A percentile compares a stretch with the other conserved stretches of the same genome.
phyloP scores from a whole-genome alignment of 2,113 vertebrate genomes.

The Sakesphorus luctuosus region DNA sequence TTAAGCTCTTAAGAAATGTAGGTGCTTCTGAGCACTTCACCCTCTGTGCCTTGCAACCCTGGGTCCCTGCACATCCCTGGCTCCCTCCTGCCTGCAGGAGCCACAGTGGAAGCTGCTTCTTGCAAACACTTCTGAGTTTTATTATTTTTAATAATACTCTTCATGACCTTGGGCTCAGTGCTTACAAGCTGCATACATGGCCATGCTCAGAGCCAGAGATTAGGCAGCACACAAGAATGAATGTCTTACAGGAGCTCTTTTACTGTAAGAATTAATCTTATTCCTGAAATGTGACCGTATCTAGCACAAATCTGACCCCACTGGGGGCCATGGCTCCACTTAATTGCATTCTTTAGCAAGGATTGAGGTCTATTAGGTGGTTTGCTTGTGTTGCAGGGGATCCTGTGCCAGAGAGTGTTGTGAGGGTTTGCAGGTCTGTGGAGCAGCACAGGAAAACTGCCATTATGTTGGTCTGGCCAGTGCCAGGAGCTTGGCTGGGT shows the following conservation, averaged over 20 bases:
- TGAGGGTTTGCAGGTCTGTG: not conserved
- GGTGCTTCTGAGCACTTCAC: not conserved
- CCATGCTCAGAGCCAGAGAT: not conserved
- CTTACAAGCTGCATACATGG: not conserved
- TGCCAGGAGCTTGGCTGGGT: conserved; percentile 25
- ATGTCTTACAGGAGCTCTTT: conserved; percentile 35
- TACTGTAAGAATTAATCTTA: conserved; percentile 58
- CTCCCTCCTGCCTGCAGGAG: not conserved
- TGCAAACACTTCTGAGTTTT: not conserved
- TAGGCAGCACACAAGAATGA: not conserved
- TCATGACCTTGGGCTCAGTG: not conserved
- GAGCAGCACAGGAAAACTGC: not conserved
- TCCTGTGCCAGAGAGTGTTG: not conserved
- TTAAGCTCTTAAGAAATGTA: conserved; percentile 56
- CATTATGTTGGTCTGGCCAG: not conserved
- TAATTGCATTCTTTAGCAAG: conserved; percentile 49
- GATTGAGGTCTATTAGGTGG: conserved; percentile 41
- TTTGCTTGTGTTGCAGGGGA: not conserved
- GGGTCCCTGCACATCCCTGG: not conserved
- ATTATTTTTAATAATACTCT: not conserved
- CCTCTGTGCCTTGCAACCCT: not conserved
- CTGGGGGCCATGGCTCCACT: not conserved
- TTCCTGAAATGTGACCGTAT: conserved; percentile 50
- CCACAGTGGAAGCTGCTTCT: not conserved
- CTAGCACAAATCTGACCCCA: conserved; percentile 34